Base-by-base conservation (phyloP, 2,888 invertebrate species). In the Plebejus argus region DNA sequence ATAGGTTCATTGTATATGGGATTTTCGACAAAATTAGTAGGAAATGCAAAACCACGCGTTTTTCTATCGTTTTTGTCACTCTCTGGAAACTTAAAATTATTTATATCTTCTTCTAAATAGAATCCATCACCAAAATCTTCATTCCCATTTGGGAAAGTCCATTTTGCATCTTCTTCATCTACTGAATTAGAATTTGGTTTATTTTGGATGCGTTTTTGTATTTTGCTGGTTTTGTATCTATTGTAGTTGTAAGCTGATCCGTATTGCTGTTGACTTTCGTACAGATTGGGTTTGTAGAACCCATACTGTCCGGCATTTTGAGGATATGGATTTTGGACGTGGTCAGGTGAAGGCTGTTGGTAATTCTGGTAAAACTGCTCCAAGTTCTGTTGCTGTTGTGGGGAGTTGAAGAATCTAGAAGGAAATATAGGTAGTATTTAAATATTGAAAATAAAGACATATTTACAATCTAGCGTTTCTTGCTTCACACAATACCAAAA, bases 321-420 rank as follows among this genome's bases (percentile, higher is more conserved):
- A 72, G 66, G 18, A 12, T 61, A 61, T 23, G 61, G 78, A 76
- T 58, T 77, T n/a, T 80, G 79, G 78, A 85, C 84, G 72, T 81
- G 77, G 0, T 83, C 86, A 77, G 84, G 84, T 66, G 86, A 82
- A 3, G 86, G 82, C 0, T 91, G 83, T 71, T 91, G 90, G 76
- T 89, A 18, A 15, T 28, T 33, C 66, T 33, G 86, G 76, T 91
- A 92, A 76, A 93, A 91, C 79, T 94, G 92, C 75, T 92, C 86
- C 1, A 93, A 76, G 76, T 89, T 88, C 58, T 90, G 91, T 23
- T 83, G 84, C 10, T 77, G 81, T 35, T 80, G 91, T 77, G 94
- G 94, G 70, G 94, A 94, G 80, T 95, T 96, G 85, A 97, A 97
- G 86, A 97, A 97, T 80, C 97, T 58, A 78, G 79, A 70, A 66